Evolutionary conservation across 1,140 invertebrate genomes (phyloP).

Genomic region (Psix sp.): DNA sequence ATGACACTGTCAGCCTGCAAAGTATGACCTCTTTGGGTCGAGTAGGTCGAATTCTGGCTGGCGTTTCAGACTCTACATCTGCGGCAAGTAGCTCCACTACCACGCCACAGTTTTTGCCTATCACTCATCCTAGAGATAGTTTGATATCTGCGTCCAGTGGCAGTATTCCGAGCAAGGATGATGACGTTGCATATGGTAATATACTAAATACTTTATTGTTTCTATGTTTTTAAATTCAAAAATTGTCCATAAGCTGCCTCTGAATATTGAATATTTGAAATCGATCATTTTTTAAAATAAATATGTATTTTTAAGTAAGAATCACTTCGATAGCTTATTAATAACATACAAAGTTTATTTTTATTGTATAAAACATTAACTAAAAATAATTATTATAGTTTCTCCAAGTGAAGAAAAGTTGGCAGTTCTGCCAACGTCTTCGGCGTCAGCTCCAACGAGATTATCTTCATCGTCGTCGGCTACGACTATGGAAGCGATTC

Average conservation of each 20-base stretch:
- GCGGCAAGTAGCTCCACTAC: slow-evolving; percentile 65
- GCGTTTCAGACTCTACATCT: slow-evolving; percentile 78
- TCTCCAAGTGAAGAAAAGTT: slow-evolving; percentile 63
- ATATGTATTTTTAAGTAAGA: too few relatives aligned
- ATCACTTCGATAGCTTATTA: too few relatives aligned
- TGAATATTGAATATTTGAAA: background rate
- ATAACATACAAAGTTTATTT: too few relatives aligned
- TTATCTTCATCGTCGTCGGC: slow-evolving; percentile 39
- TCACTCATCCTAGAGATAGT: slow-evolving; percentile 65
- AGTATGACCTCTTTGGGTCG: slow-evolving; percentile 90
- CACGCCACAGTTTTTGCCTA: slow-evolving; percentile 40
- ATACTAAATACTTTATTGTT: slow-evolving; percentile 31
- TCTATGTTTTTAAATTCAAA: background rate
- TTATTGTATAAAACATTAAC: too few relatives aligned
- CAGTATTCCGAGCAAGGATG: slow-evolving; percentile 72
- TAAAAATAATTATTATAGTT: too few relatives aligned
- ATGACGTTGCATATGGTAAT: slow-evolving; percentile 73
- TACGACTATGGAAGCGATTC: slow-evolving; percentile 66
- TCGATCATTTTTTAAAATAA: background rate
- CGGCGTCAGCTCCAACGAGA: slow-evolving; percentile 2
- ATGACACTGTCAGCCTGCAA: slow-evolving; percentile 90
- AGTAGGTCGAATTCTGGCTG: slow-evolving; percentile 85
- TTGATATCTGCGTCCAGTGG: slow-evolving; percentile 69
- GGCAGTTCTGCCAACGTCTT: slow-evolving; percentile 6
- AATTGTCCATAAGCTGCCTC: too few relatives aligned